phyloP scores from a whole-genome alignment of 2,797 vertebrate species.

The Anguilla anguilla region DNA sequence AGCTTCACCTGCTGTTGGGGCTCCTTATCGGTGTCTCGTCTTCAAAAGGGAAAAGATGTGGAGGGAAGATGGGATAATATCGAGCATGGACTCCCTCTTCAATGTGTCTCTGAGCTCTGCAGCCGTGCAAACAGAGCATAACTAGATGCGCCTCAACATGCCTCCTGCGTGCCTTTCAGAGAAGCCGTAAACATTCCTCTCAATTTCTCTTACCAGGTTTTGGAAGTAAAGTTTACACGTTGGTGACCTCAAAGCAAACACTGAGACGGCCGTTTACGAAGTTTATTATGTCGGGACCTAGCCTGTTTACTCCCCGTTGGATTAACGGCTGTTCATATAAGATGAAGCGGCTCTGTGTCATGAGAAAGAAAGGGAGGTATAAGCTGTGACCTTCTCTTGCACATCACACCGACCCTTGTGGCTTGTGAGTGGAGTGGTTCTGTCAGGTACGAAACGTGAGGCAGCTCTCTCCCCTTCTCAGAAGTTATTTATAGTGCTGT shows the following conservation, averaged over 20 bases:
- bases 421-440: not conserved
- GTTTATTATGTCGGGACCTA: not conserved
- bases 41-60: not conserved
- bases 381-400: not conserved
- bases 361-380: not conserved
- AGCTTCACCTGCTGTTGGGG: not conserved
- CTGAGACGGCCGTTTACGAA: not conserved
- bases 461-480: not conserved
- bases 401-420: not conserved
- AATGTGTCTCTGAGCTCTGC: not conserved
- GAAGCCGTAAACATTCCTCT: not conserved
- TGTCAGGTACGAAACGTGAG: not conserved
- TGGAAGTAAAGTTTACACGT: not conserved
- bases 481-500: not conserved
- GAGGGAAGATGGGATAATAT: not conserved
- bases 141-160: not conserved
- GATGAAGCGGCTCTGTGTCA: not conserved
- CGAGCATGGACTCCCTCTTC: not conserved
- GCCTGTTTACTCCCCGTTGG: not conserved
- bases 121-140: not conserved
- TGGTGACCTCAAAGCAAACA: not conserved
- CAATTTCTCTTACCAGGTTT: not conserved
- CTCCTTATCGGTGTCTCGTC: not conserved
- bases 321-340: not conserved
- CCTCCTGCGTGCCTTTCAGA: not conserved